phyloP scores from a whole-genome alignment of 35 echinoderm and acorn worm species.

The Apostichopus californicus region DNA sequence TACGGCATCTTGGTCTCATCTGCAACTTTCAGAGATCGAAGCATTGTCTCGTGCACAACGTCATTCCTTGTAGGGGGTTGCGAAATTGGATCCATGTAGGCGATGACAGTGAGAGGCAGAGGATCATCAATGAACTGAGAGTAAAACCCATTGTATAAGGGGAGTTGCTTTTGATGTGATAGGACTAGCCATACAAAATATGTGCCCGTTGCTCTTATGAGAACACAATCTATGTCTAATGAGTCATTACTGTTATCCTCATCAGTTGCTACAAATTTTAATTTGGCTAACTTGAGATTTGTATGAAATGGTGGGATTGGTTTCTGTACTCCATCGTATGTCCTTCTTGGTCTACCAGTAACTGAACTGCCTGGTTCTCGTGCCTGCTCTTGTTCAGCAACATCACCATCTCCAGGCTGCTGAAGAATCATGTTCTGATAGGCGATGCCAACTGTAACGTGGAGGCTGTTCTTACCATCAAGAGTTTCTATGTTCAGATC shows the following conservation, averaged over 20 bases:
- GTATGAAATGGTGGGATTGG: too few species aligned
- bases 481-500: constrained; percentile 63
- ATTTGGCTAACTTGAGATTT: too few species aligned
- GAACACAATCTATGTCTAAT: too few species aligned
- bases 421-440: constrained; percentile 49
- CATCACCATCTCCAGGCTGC: neutral
- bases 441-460: constrained; percentile 60
- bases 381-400: constrained; percentile 6
- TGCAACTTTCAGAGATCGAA: constrained; percentile 62
- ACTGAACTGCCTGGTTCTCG: constrained; percentile 35
- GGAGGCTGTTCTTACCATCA: constrained; percentile 60
- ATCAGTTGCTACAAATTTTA: too few species aligned
- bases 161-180: constrained; percentile 40
- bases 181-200: constrained; percentile 18
- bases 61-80: constrained; percentile 75
- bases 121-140: constrained; percentile 67
- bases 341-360: constrained; percentile 53
- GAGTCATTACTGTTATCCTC: too few species aligned
- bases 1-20: constrained; percentile 62
- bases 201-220: too few species aligned
- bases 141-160: constrained; percentile 65
- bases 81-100: constrained; percentile 73
- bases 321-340: neutral
- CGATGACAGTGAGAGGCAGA: constrained; percentile 59
- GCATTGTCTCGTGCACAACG: constrained; percentile 78